Conservation (phyloP, 1,140 invertebrate genomes). For the Drosophila kanapiae region DNA sequence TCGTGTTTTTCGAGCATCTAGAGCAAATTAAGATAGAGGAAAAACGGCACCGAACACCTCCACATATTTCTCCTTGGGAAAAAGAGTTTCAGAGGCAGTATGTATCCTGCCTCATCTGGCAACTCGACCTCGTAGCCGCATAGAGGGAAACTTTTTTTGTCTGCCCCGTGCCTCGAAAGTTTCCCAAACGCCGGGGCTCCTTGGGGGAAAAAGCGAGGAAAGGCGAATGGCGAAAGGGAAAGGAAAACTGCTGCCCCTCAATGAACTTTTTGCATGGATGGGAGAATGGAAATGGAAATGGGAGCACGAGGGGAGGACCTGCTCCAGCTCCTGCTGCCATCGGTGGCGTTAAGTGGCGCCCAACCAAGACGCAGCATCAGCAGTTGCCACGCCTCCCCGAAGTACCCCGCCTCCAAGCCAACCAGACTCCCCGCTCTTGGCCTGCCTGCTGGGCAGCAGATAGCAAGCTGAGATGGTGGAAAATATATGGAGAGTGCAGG, state of each 20-base stretch:
- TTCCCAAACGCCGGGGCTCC: slow-evolving; percentile 35
- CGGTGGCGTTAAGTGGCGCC: slow-evolving; percentile 70
- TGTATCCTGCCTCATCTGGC: slow-evolving; percentile 60
- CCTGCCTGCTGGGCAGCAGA: slow-evolving; percentile 60
- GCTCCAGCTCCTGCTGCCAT: slow-evolving; percentile 36
- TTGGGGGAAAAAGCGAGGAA: slow-evolving; percentile 18
- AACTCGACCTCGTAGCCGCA: slow-evolving; percentile 38
- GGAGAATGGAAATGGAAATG: slow-evolving; percentile 19
- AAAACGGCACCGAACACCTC: slow-evolving; percentile 21
- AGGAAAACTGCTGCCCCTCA: slow-evolving; percentile 46
- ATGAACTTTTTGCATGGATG: slow-evolving; percentile 61
- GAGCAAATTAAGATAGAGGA: slow-evolving; percentile 29
- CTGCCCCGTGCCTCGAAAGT: slow-evolving; percentile 48
- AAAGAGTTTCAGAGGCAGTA: slow-evolving; percentile 16
- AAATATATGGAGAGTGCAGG: slow-evolving; percentile 11
- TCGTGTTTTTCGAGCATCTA: slow-evolving; percentile 27
- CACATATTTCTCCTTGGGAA: slow-evolving; percentile 22
- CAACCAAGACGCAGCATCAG: slow-evolving; percentile 68
- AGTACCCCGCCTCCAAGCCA: not conserved
- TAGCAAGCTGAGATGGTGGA: slow-evolving; percentile 31
- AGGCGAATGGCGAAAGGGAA: slow-evolving; percentile 10
- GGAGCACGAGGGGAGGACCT: slow-evolving; percentile 15
- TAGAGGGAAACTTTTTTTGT: slow-evolving; percentile 44
- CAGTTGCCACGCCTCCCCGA: slow-evolving; percentile 28
- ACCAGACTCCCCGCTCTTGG: not conserved